A percentile compares a stretch with the other conserved stretches of the same genome.
These are phyloP conservation scores for Athripsodes cinereus DNA, from an alignment of 2,888 invertebrate genomes.

Conservation along the genomic window DNA sequence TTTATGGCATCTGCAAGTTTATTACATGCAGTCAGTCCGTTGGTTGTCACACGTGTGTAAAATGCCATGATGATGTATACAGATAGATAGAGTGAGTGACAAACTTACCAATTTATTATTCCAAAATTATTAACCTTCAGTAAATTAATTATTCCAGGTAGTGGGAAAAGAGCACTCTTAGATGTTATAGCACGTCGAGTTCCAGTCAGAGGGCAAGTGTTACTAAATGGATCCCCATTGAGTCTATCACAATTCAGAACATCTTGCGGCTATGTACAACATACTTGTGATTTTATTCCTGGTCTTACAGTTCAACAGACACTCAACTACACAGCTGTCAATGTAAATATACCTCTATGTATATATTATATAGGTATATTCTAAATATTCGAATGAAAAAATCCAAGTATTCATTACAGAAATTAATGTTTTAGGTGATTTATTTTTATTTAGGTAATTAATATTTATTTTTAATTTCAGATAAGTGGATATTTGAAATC, in stretches of 20 bases:
- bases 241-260: conserved; percentile 76
- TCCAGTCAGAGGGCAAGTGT: conserved; percentile 80
- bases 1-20: too few relatives aligned
- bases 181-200: conserved; percentile 85
- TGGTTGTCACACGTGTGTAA: too few relatives aligned
- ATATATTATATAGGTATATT: too few relatives aligned
- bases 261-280: conserved; percentile 83
- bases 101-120: too few relatives aligned
- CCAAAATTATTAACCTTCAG: background rate
- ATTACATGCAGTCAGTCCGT: too few relatives aligned
- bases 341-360: conserved; percentile 48
- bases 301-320: conserved; percentile 87
- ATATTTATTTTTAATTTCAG: conserved; percentile 40
- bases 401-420: background rate
- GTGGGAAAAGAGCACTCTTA: conserved; percentile 89
- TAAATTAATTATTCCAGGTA: conserved; percentile 52
- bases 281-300: conserved; percentile 76
- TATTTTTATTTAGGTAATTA: background rate
- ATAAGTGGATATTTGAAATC: conserved; percentile 70
- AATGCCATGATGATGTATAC: too few relatives aligned
- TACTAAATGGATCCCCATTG: conserved; percentile 81
- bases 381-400: background rate
- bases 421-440: background rate
- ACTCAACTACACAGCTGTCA: conserved; percentile 70
- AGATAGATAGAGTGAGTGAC: too few relatives aligned